Conservation (phyloP, 2,113 vertebrate genomes). For the Vidua macroura region DNA sequence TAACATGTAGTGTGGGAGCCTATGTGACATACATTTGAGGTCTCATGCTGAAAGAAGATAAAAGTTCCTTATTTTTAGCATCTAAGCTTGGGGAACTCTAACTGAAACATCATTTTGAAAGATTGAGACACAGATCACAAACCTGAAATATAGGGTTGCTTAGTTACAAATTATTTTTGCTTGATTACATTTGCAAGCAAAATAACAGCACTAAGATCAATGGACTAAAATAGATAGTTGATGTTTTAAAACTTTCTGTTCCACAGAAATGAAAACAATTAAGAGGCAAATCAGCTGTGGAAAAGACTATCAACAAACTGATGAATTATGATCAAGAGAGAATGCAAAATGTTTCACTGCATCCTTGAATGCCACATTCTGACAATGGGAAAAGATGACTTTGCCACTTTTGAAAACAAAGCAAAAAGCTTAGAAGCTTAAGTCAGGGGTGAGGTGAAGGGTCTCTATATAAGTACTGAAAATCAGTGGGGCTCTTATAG, state of each 20-base stretch:
- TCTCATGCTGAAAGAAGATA: not conserved
- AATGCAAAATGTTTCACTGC: not conserved
- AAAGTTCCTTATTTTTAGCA: not conserved
- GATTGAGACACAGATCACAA: not conserved
- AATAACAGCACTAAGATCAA: not conserved
- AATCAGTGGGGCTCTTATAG: not conserved
- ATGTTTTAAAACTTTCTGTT: slow-evolving; percentile 11
- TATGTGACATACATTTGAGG: accelerated
- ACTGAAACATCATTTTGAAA: not conserved
- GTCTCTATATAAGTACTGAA: not conserved
- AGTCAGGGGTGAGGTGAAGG: not conserved
- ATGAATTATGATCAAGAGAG: not conserved
- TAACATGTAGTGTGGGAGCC: not conserved
- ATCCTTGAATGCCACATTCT: not conserved
- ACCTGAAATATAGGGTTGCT: not conserved
- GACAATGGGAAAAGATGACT: not conserved
- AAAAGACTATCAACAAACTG: not conserved
- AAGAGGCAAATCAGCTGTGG: not conserved
- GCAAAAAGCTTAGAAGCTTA: not conserved
- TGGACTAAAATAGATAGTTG: not conserved
- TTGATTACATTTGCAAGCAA: not conserved
- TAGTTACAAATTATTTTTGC: not conserved
- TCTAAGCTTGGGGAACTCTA: not conserved
- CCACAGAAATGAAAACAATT: slow-evolving; percentile 5
- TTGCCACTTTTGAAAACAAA: not conserved